Base-by-base conservation (phyloP, 2,797 vertebrate genomes). In the Phoxinus dragarum region DNA sequence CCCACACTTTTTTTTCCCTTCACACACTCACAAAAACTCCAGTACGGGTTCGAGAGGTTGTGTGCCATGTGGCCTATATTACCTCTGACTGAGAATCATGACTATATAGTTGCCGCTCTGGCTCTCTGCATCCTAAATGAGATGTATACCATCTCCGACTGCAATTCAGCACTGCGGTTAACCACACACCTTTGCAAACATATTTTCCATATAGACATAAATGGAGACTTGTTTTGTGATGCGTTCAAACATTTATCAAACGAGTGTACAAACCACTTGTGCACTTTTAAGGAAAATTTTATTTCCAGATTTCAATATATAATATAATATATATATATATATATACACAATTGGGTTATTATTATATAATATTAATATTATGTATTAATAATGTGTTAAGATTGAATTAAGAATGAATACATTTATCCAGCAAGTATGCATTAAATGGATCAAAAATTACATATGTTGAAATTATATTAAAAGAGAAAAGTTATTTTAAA, bases 41-140 rank as follows among this genome's bases (percentile, higher is more conserved):
- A 80, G 21, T n/a, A 12, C 2, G 1, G 42, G 31, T 85, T 73
- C 4, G 6, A 80, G 54, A 73, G 68, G 49, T 80, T 80, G 52
- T 38, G 67, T 66, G 84, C 19, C 14, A 64, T 40, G 68, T 27
- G 42, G 4, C 54, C 16, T 80, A 34, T 66, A 52, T 85, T 69
- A 78, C 38, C 74, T 3, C 74, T 69, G 64, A 56, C 64, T 56
- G 67, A 61, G 54, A 80, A 56, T 44, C 76, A 80, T 4, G 61
- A 40, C 49, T 47, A 61, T 68, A 78, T 36, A 44, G n/a, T 59
- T 4, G 10, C 34, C 10, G 31, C 68, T 64, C 71, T 81, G 71
- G 44, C 77, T 54, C 49, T 79, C 72, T 84, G 34, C 79, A 47
- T 81, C 52, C 88, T 85, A 80, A 85, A 85, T 85, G 40, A 80